Evolutionary conservation across 2,797 vertebrate species (phyloP).

Genomic region (Otus scops): DNA sequence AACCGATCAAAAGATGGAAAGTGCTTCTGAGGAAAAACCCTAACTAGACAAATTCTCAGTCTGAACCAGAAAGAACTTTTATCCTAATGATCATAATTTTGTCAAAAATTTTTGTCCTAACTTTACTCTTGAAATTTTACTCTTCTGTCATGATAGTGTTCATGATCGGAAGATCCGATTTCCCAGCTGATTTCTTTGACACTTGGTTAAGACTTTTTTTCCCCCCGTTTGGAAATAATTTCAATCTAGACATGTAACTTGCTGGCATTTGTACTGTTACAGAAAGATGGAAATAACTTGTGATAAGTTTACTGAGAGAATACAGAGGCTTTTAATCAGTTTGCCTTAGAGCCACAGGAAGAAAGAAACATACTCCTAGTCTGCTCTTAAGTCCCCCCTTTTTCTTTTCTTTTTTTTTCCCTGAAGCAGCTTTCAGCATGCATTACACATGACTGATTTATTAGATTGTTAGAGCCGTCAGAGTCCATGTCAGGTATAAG

Average conservation of each 20-base stretch:
- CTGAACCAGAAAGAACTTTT: background rate
- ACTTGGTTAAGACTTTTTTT: background rate
- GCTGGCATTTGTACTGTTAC: background rate
- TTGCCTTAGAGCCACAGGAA: background rate
- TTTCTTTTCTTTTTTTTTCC: background rate
- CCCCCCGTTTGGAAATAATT: background rate
- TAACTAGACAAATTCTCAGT: background rate
- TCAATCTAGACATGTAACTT: background rate
- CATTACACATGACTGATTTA: conserved; percentile 36
- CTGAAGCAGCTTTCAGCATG: background rate
- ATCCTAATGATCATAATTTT: background rate
- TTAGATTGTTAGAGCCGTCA: conserved; percentile 4
- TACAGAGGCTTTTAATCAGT: background rate
- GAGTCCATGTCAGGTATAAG: background rate
- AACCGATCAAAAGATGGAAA: background rate
- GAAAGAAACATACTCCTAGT: background rate
- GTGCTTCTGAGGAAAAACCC: background rate
- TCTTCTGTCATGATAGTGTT: background rate
- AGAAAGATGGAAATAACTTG: background rate
- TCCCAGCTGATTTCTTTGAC: background rate
- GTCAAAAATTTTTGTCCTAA: background rate
- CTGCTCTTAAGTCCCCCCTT: background rate
- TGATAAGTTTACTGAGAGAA: background rate
- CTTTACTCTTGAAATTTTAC: background rate
- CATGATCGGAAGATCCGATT: background rate